Evolutionary conservation across 2,113 vertebrate genomes (phyloP).

Genomic region (Uria aalge): DNA sequence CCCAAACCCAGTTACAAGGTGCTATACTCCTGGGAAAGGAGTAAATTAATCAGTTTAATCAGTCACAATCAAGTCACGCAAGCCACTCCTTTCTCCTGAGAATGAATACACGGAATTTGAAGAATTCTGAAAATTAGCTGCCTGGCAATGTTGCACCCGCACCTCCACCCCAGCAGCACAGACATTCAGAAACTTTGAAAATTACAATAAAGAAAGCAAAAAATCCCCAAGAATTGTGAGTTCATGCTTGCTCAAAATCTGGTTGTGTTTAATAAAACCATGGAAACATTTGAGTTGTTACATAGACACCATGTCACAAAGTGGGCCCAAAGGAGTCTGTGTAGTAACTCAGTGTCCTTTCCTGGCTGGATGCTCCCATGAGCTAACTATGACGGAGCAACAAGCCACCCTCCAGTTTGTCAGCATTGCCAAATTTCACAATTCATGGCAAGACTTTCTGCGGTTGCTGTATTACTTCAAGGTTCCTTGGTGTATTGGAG

Average conservation of each 20-base stretch:
- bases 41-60: neutral
- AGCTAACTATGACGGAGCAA: constrained; percentile 1
- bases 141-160: neutral
- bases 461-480: neutral
- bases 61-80: neutral
- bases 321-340: constrained; percentile 1
- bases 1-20: neutral
- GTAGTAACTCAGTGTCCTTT: neutral
- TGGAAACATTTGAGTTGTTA: neutral
- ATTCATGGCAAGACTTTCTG: neutral
- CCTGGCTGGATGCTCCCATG: constrained; percentile 1
- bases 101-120: neutral
- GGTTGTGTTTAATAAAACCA: neutral
- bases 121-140: neutral
- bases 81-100: neutral
- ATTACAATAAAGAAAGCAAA: neutral
- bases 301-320: neutral
- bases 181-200: neutral
- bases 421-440: constrained; percentile 19
- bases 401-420: neutral
- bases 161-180: neutral
- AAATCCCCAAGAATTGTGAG: neutral
- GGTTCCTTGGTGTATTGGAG: neutral
- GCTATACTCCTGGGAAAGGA: neutral
- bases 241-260: neutral